Evolutionary conservation across 2,888 invertebrate species (phyloP).

Genomic region (Malthinus flaveolus): DNA sequence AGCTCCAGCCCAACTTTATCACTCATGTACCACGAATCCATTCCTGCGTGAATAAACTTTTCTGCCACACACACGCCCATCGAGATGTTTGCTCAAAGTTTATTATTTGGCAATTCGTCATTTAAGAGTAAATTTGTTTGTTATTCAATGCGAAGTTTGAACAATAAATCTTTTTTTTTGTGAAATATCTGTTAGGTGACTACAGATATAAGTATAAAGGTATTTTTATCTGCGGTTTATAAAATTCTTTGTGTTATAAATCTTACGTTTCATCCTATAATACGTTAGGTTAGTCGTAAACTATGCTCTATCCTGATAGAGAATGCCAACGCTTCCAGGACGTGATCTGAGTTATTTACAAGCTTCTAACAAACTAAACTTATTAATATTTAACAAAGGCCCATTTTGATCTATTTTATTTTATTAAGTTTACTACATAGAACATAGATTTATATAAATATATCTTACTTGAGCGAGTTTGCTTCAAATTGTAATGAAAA

Average conservation of each 20-base stretch:
- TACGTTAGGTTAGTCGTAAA: conserved; percentile 25
- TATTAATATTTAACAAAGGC: conserved; percentile 23
- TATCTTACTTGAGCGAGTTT: too few species aligned
- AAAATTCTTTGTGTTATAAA: conserved; percentile 24
- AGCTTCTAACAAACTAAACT: conserved; percentile 16
- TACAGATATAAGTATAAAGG: conserved; percentile 15
- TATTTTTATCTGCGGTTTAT: conserved; percentile 22
- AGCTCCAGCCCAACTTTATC: too few species aligned
- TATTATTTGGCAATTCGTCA: too few species aligned
- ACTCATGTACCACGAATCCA: too few species aligned
- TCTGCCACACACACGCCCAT: too few species aligned
- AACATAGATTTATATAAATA: too few species aligned
- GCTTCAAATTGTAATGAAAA: too few species aligned
- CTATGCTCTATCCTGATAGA: conserved; percentile 26
- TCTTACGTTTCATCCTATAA: conserved; percentile 22
- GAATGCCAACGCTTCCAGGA: conserved; percentile 23
- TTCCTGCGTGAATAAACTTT: too few species aligned
- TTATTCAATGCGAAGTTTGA: too few species aligned
- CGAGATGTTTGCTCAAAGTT: too few species aligned
- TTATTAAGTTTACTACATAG: too few species aligned
- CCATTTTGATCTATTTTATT: background rate
- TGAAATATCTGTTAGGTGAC: background rate
- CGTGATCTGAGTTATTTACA: conserved; percentile 24
- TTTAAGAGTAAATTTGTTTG: too few species aligned
- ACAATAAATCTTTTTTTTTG: background rate